Conservation (phyloP, 37 sponge, comb jelly and placozoan species). For the Ephydatia muelleri region DNA sequence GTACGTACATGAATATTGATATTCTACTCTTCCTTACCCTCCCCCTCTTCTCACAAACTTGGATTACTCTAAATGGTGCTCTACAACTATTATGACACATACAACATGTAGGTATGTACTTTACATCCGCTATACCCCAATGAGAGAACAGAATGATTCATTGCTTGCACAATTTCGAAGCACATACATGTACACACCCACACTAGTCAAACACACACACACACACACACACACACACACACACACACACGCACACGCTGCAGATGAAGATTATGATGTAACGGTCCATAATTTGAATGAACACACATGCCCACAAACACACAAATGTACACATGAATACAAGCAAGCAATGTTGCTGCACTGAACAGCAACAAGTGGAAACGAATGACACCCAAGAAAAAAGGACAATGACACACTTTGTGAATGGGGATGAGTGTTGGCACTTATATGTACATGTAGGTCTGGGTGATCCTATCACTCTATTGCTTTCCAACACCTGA, state of each 20-base stretch:
- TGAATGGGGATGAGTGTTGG: neutral
- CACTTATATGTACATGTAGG: no score
- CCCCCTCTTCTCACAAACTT: no score
- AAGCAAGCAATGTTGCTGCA: neutral
- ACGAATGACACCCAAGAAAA: neutral
- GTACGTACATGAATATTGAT: no score
- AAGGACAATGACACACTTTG: neutral
- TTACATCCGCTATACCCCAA: no score
- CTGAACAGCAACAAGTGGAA: neutral
- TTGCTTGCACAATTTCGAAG: neutral
- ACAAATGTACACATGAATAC: neutral
- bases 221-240: slow-evolving; percentile 57
- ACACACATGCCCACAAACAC: slow-evolving; percentile 44
- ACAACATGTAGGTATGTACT: no score
- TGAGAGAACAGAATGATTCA: no score
- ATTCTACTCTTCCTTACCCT: no score
- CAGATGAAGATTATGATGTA: slow-evolving; percentile 8
- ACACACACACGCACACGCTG: slow-evolving; percentile 53
- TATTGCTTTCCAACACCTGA: no score
- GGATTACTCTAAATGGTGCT: no score
- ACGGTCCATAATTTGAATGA: slow-evolving; percentile 5
- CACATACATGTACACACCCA: neutral
- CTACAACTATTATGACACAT: no score
- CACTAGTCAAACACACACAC: slow-evolving; percentile 10
- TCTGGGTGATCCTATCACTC: no score